Percentiles rank a stretch among this genome's conserved stretches.
These are phyloP conservation scores for Penaeus monodon DNA, from an alignment of 2,888 invertebrate species.

Conservation along the genomic window DNA sequence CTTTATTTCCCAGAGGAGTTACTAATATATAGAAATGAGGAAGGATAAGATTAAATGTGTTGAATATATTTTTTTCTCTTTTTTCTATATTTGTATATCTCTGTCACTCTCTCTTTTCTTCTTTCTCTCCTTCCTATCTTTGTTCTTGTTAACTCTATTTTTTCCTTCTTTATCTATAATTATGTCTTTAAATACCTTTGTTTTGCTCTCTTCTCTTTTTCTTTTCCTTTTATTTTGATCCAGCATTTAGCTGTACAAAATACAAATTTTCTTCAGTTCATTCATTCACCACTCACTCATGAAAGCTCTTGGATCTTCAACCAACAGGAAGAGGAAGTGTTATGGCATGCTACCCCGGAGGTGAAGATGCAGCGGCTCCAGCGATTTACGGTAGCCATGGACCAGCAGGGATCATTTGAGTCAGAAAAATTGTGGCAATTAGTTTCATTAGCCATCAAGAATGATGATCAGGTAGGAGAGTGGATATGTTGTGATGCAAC, in stretches of 20 bases:
- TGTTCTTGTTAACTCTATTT: background rate
- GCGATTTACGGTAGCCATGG: conserved; percentile 83
- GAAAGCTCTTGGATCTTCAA: background rate
- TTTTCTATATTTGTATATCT: no score
- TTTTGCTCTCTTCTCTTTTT: background rate
- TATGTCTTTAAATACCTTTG: background rate
- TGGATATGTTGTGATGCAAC: background rate
- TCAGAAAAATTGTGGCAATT: conserved; percentile 89
- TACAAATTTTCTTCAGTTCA: no score
- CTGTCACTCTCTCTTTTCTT: background rate
- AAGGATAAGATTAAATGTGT: no score
- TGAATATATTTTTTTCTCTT: no score
- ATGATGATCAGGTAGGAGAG: conserved; percentile 80
- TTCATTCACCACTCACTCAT: background rate
- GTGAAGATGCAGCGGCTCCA: conserved; percentile 81
- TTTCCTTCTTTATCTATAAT: no score
- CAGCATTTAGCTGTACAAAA: no score
- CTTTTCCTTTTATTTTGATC: background rate
- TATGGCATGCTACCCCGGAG: conserved; percentile 80
- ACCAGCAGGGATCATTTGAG: conserved; percentile 83
- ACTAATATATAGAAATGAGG: no score
- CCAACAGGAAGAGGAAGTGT: conserved; percentile 69
- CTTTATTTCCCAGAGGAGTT: no score
- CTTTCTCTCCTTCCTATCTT: background rate
- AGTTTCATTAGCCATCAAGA: conserved; percentile 86